phyloP scores from a whole-genome alignment of 2,113 vertebrate genomes.

The Muscicapa adusta region DNA sequence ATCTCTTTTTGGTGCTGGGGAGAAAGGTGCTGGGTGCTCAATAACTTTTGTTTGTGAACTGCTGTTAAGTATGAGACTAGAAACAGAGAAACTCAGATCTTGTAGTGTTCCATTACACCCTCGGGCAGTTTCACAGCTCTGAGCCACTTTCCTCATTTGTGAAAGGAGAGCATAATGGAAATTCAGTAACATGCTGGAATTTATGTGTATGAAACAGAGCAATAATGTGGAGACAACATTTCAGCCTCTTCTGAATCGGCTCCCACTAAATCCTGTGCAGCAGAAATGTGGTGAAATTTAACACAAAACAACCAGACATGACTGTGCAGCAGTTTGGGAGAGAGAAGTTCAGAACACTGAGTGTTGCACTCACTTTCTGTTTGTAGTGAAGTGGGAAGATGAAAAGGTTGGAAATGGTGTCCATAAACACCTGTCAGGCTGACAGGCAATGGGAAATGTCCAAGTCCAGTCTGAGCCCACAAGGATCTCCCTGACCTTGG shows the following conservation, averaged over 20 bases:
- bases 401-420: neutral
- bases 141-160: neutral
- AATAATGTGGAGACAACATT: neutral
- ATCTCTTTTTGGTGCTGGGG: neutral
- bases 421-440: neutral
- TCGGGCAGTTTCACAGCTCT: neutral
- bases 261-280: neutral
- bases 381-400: neutral
- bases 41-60: neutral
- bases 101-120: neutral
- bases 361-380: rapidly evolving
- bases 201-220: neutral
- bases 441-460: neutral
- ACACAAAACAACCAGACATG: neutral
- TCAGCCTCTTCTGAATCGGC: neutral
- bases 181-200: neutral
- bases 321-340: neutral
- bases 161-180: neutral
- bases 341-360: neutral
- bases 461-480: neutral
- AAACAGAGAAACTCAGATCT: neutral
- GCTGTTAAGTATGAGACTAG: neutral
- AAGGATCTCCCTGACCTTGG: neutral
- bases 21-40: neutral
- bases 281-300: neutral